phyloP scores from a whole-genome alignment of 2,888 invertebrate species.

The Lissocephala sabroskyi region DNA sequence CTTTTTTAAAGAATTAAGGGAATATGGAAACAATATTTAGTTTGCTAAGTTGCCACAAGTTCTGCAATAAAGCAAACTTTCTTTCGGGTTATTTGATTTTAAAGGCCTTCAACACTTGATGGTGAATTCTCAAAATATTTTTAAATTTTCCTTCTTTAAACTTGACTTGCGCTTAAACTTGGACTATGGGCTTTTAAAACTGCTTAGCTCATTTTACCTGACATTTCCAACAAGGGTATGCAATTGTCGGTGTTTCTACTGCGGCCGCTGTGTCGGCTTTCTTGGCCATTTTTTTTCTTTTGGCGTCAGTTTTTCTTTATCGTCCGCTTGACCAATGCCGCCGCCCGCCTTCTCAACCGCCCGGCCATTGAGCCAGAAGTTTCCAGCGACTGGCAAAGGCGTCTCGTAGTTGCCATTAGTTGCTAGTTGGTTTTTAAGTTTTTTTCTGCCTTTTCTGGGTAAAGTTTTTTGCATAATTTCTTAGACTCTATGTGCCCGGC shows the following conservation, averaged over 20 bases:
- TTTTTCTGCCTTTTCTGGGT: constrained; percentile 15
- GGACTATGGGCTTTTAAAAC: no score
- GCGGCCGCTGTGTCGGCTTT: background rate
- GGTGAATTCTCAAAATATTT: no score
- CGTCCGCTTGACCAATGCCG: constrained; percentile 20
- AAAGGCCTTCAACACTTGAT: no score
- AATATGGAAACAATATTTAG: no score
- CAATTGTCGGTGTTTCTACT: background rate
- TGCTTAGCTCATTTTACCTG: constrained; percentile 19
- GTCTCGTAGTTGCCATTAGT: background rate
- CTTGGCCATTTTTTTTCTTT: constrained; percentile 14
- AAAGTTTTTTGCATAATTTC: constrained; percentile 45
- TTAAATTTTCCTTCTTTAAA: no score
- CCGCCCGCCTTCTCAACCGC: constrained; percentile 27
- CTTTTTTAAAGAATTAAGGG: no score
- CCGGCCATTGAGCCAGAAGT: constrained; percentile 22
- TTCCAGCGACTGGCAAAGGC: constrained; percentile 6
- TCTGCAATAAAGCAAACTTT: no score
- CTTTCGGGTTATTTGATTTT: no score
- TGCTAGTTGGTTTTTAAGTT: constrained; percentile 32
- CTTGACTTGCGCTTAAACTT: background rate
- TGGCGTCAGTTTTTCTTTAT: constrained; percentile 45
- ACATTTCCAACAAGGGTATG: no score
- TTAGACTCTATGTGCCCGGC: constrained; percentile 22
- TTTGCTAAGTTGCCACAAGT: no score